Evolutionary conservation across 2,888 invertebrate species (phyloP).

Genomic region (Latheticus oryzae): DNA sequence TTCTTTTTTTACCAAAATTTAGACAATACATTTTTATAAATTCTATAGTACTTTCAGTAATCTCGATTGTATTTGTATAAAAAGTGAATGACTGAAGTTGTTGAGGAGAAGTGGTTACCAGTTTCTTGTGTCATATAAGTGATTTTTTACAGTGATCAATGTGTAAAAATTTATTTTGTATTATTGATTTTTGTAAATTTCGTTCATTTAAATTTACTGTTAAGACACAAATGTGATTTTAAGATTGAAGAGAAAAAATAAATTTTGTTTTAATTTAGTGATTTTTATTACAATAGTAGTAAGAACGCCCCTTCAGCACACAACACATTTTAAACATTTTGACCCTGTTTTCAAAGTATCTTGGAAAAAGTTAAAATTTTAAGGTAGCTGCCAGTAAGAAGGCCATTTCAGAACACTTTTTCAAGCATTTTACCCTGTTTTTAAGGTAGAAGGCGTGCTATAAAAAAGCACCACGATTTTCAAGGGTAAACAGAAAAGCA

Average conservation of each 20-base stretch:
- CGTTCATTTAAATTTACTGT: conserved; percentile 57
- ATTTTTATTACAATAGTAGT: conserved; percentile 2
- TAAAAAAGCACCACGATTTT: too few relatives aligned
- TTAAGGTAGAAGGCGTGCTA: too few relatives aligned
- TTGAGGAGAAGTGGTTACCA: conserved; percentile 49
- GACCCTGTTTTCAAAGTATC: too few relatives aligned
- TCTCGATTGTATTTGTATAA: conserved; percentile 36
- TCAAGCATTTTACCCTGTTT: too few relatives aligned
- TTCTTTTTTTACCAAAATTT: conserved; percentile 37
- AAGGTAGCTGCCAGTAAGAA: too few relatives aligned
- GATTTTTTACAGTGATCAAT: conserved; percentile 47
- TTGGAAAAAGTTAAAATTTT: too few relatives aligned
- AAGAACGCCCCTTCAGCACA: background rate
- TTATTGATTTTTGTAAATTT: conserved; percentile 58
- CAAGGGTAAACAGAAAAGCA: too few relatives aligned
- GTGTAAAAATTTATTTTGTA: conserved; percentile 48
- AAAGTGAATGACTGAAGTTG: conserved; percentile 38
- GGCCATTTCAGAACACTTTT: too few relatives aligned
- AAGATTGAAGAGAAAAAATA: conserved; percentile 53
- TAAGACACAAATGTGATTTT: conserved; percentile 61
- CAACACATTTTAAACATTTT: too few relatives aligned
- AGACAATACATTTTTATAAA: conserved; percentile 36
- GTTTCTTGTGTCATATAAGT: conserved; percentile 49
- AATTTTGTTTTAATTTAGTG: conserved; percentile 48
- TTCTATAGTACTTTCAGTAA: conserved; percentile 17